A percentile compares a stretch with the other conserved stretches of the same genome.
phyloP scores from a whole-genome alignment of 2,888 invertebrate species.

The Nymphalis polychloros region DNA sequence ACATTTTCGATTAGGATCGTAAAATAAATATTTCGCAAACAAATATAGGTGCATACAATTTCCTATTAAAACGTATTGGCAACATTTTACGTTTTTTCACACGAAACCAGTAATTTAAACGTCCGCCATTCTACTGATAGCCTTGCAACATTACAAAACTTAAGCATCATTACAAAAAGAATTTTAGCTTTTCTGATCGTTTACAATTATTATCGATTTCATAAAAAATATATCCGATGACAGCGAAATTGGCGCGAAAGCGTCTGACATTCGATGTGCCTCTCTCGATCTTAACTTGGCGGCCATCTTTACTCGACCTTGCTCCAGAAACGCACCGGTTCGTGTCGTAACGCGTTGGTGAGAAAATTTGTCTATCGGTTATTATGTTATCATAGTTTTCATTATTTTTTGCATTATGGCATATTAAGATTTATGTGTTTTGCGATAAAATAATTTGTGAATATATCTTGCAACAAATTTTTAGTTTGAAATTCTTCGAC shows the following conservation, averaged over 20 bases:
- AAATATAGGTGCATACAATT: constrained; percentile 39
- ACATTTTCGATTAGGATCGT: constrained; percentile 5
- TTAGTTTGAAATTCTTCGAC: too few relatives aligned
- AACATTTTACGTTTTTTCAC: constrained; percentile 58
- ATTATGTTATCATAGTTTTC: constrained; percentile 40
- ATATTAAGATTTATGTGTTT: constrained; percentile 8
- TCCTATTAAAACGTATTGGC: constrained; percentile 48
- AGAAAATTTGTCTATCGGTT: constrained; percentile 70
- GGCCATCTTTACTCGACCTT: constrained; percentile 72
- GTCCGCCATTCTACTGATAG: constrained; percentile 49
- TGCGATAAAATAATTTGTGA: not conserved
- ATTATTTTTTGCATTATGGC: constrained; percentile 28
- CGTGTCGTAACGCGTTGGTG: constrained; percentile 68
- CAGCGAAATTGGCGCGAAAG: constrained; percentile 67
- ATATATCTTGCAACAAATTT: constrained; percentile 1
- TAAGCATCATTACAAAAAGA: constrained; percentile 40
- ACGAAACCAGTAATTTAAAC: constrained; percentile 58
- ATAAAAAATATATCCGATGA: constrained; percentile 40
- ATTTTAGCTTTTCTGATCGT: constrained; percentile 14
- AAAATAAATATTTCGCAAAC: constrained; percentile 38
- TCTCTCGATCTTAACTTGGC: constrained; percentile 65
- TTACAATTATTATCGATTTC: constrained; percentile 18
- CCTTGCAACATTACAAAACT: constrained; percentile 58
- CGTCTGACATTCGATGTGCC: constrained; percentile 63
- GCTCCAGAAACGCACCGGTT: constrained; percentile 71